These are phyloP conservation scores for Plectropomus leopardus DNA, from an alignment of 2,113 vertebrate genomes.

Conservation along the genomic window DNA sequence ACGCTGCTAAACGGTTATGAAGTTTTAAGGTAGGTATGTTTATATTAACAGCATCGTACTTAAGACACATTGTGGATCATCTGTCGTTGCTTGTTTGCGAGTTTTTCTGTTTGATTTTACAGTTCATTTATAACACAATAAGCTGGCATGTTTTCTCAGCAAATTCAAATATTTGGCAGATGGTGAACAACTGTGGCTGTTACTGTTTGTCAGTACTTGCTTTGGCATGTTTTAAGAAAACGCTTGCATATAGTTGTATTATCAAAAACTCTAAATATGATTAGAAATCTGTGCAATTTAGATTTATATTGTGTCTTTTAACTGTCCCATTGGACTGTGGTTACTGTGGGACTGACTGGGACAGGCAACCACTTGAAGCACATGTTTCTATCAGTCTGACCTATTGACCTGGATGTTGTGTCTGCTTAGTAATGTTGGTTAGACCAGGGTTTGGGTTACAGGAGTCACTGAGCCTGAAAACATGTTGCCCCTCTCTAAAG, in stretches of 20 bases:
- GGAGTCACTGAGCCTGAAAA: conserved; percentile 19
- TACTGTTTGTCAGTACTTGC: neutral
- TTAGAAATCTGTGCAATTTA: neutral
- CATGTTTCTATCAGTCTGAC: conserved; percentile 61
- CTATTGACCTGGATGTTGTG: conserved; percentile 62
- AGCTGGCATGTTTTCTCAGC: neutral
- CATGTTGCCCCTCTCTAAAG: neutral
- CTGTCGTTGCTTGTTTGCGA: neutral
- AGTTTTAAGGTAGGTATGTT: conserved; percentile 77
- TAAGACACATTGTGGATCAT: neutral
- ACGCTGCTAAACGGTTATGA: conserved; percentile 76
- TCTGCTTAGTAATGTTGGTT: conserved; percentile 24
- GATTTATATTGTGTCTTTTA: neutral
- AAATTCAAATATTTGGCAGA: conserved; percentile 43
- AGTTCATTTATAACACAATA: neutral
- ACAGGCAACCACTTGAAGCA: conserved; percentile 3
- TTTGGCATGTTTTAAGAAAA: neutral
- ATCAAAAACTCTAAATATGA: neutral
- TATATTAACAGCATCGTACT: neutral
- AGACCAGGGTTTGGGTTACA: conserved; percentile 23
- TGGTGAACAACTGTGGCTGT: neutral
- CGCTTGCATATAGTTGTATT: neutral
- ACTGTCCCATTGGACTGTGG: neutral
- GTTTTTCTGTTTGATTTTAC: neutral
- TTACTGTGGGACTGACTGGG: neutral